Evolutionary conservation across 2,113 vertebrate genomes (phyloP), one percentile per base, ranked within the genome.

Genomic region (Marmota flaviventris): DNA sequence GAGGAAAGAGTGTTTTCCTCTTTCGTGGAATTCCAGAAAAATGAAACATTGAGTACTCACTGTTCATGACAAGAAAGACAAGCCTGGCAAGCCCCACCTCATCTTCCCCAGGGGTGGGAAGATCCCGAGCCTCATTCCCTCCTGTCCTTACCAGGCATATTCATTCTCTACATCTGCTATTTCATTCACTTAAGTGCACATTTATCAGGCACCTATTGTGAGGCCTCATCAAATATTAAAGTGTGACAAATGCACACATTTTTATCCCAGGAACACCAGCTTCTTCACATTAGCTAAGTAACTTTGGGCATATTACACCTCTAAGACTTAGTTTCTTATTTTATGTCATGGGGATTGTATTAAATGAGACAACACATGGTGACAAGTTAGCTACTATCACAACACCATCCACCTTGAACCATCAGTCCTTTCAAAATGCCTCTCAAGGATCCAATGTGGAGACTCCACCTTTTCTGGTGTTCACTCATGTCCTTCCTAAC

Each of bases 21-120:
- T 63, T 91, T 39, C 48, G 58, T 34, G 73, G 67, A 37, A 88
- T 70, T 84, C 82, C 5, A 93, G 81, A 63, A 63, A 85, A 81
- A 45, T 11, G 53, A 91, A 65, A 8, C 42, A 67, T 32, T 63
- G 37, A 16, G 10, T 22, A 42, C 29, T 82, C n/a, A 25, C 25
- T 17, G 61, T 92, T 67, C 72, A 65, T 67, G 32, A 39, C 63
- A 79, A 92, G 63, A 89, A 91, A 95, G 56, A 37, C 51, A 93
- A 58, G 24, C 27, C 45, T 56, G 8, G 39, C 29, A 76, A 86
- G 72, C 22, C 48, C 53, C 18, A 18, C 8, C 24, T 32, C 5
- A 42, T 12, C 77, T n/a, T 91, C 5, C 69, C 7, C n/a, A 63
- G 61, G 42, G 20, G 18, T 9, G 22, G 45, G 56, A 79, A 75